phyloP scores from a whole-genome alignment of 1,140 invertebrate genomes.

The Leptinotarsa defecta region DNA sequence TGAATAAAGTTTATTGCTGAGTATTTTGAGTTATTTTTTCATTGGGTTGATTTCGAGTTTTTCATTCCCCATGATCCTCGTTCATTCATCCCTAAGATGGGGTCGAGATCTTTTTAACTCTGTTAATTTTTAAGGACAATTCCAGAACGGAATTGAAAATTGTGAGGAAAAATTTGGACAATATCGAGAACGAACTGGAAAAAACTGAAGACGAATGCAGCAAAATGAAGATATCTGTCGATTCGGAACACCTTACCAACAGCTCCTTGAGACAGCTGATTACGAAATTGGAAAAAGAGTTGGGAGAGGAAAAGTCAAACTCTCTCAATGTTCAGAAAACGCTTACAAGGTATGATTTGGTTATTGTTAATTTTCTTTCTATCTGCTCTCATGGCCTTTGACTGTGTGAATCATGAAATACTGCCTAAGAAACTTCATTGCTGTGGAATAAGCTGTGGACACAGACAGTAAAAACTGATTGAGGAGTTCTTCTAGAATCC shows the following conservation, averaged over 20 bases:
- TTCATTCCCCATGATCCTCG: not conserved
- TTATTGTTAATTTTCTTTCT: not conserved
- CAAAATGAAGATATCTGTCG: conserved; percentile 49
- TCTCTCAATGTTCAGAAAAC: conserved; percentile 54
- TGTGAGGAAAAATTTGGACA: conserved; percentile 53
- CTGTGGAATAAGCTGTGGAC: too few relatives aligned
- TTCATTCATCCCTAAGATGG: not conserved
- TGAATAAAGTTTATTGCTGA: conserved; percentile 24
- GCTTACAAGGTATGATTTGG: conserved; percentile 50
- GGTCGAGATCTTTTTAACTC: not conserved
- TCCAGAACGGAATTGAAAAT: conserved; percentile 51
- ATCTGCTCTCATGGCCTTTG: too few relatives aligned
- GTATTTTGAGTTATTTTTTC: conserved; percentile 28
- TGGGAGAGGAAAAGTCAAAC: conserved; percentile 52
- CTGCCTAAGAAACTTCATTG: too few relatives aligned
- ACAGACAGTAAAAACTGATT: too few relatives aligned
- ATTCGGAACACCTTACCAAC: conserved; percentile 50
- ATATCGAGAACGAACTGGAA: conserved; percentile 51
- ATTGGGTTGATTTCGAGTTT: not conserved
- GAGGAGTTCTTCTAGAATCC: too few relatives aligned
- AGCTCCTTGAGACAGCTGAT: conserved; percentile 46
- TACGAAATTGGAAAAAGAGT: conserved; percentile 51
- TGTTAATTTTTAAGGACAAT: conserved; percentile 43
- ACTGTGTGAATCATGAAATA: too few relatives aligned
- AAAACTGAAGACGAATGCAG: conserved; percentile 51